Evolutionary conservation across 2,888 invertebrate genomes (phyloP).

Genomic region (Acrobasis suavella): DNA sequence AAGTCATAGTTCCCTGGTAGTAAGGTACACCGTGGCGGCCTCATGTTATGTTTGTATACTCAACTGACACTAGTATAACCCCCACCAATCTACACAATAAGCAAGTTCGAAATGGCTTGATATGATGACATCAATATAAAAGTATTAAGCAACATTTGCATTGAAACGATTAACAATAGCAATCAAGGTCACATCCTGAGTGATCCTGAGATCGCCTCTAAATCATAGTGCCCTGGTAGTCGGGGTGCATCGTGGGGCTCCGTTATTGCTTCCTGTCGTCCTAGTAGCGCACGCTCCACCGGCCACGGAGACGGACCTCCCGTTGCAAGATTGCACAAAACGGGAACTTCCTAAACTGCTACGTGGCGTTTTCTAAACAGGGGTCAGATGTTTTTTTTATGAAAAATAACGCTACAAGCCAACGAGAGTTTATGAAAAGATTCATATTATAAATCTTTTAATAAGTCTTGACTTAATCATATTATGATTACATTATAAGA

Average conservation of each 20-base stretch:
- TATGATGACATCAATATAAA: too few relatives aligned
- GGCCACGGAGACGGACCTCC: constrained; percentile 32
- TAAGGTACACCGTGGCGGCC: too few relatives aligned
- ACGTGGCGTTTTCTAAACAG: not conserved
- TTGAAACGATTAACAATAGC: constrained; percentile 29
- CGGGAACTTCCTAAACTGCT: constrained; percentile 2
- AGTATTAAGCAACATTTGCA: not conserved
- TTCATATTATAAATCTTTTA: too few relatives aligned
- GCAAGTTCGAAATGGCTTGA: too few relatives aligned
- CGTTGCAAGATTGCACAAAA: constrained; percentile 26
- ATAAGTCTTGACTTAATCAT: too few relatives aligned
- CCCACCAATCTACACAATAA: too few relatives aligned
- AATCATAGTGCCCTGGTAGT: constrained; percentile 74
- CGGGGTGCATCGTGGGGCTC: constrained; percentile 50
- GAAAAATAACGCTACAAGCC: too few relatives aligned
- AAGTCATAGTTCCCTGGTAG: too few relatives aligned
- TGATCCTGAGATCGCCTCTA: constrained; percentile 52
- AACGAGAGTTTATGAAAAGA: too few relatives aligned
- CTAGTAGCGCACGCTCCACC: constrained; percentile 60
- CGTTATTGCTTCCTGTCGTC: constrained; percentile 80
- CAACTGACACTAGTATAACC: too few relatives aligned
- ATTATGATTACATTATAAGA: too few relatives aligned
- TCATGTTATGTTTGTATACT: too few relatives aligned
- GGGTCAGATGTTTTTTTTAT: not conserved
- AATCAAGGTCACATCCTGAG: constrained; percentile 41